Percentiles rank a stretch among this genome's conserved stretches.
Evolutionary conservation across 1,140 invertebrate species (phyloP).

Genomic region (Drosophila lowei): DNA sequence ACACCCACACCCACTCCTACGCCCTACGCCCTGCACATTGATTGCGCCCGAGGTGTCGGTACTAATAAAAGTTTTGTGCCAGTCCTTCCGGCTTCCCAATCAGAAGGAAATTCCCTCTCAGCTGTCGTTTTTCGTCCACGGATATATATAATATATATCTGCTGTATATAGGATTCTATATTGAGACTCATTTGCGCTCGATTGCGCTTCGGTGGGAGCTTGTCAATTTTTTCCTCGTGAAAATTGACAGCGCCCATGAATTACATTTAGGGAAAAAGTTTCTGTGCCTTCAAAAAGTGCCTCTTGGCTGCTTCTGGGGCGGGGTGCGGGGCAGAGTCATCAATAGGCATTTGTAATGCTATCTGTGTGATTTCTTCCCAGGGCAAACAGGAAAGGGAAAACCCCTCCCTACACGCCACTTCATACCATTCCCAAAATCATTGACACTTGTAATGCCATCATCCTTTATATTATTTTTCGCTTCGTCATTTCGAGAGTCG

Average conservation of each 20-base stretch:
- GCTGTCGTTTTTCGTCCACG: too few species aligned
- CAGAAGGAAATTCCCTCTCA: conserved; percentile 1
- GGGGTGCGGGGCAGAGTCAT: too few species aligned
- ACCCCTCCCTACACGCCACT: too few species aligned
- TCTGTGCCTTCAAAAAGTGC: neutral
- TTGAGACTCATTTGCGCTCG: conserved; percentile 47
- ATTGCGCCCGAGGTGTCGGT: conserved; percentile 16
- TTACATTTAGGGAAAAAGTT: conserved; percentile 7
- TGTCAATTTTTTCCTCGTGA: conserved; percentile 34
- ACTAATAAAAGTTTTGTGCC: conserved; percentile 21
- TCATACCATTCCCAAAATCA: neutral
- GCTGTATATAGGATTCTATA: conserved; percentile 11
- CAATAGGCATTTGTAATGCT: too few species aligned
- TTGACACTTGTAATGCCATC: conserved; percentile 23
- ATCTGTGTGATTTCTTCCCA: too few species aligned
- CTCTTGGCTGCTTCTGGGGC: too few species aligned
- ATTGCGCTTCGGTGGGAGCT: conserved; percentile 43
- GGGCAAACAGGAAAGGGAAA: too few species aligned
- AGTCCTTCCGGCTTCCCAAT: neutral
- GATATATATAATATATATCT: too few species aligned
- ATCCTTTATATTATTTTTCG: conserved; percentile 6
- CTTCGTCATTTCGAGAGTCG: conserved; percentile 14
- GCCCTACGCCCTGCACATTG: neutral
- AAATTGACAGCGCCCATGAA: conserved; percentile 23
- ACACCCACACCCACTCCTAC: neutral